Base-by-base conservation (phyloP, 2,797 vertebrate genomes). In the Hypotaenidia philippensis region DNA sequence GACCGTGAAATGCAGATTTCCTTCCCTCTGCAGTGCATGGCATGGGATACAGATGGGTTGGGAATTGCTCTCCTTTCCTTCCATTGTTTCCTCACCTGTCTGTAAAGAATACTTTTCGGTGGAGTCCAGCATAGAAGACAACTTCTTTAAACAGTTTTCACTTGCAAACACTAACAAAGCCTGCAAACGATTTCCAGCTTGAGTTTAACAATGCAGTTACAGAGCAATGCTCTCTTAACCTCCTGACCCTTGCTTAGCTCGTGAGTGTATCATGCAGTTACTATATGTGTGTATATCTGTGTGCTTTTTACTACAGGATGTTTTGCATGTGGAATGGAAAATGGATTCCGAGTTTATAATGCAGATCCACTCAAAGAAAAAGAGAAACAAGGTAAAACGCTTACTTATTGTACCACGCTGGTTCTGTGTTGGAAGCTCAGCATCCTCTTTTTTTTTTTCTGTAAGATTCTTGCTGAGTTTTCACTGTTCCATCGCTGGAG, bases 301-400 rank as follows among this genome's bases (percentile, higher is more conserved):
- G 90, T 95, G 91, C 87, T 56, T 95, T 65, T 94, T 49, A 95
- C 89, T 94, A 27, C 95, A 99, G 99, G 99, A 64, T 99, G 99
- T 97, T 99, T 99, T 97, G 99, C 99, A 15, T 99, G 99, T 98
- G 99, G 99, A 47, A 99, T 99, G 99, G 99, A 99, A 97, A 99
- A 99, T 96, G 99, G 99, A 95, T 99, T 99, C 93, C 98, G 99
- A 93, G 99, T 99, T 70, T 99, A 99, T 97, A 99, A 99, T 97
- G 99, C 99, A 40, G 99, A 99, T 95, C 99, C 99, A 18, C 99
- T 99, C 60, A 99, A 99, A 97, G 99, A 99, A 95, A 99, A 99
- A 95, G 99, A 99, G 95, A 99, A 99, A 93, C 99, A 99, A 99
- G 99, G 99, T 99, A 98, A 98, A 90, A 47, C 20, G 71, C 55